phyloP scores from a whole-genome alignment of 2,888 invertebrate genomes.

The Resseliella maxima region DNA sequence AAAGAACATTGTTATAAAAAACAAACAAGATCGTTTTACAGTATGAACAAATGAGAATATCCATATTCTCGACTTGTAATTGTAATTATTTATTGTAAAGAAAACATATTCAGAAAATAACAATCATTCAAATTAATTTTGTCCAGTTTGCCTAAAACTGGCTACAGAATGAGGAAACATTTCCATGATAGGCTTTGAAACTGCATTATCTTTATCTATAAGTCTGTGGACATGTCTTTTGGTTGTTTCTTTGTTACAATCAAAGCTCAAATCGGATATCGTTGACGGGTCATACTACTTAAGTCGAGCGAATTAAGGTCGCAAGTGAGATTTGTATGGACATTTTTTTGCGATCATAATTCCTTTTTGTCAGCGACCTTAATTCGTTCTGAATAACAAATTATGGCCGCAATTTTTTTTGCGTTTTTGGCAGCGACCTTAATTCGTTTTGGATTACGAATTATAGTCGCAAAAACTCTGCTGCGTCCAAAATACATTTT shows the following conservation, averaged over 20 bases:
- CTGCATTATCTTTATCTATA: slow-evolving; percentile 30
- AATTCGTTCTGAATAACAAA: no score
- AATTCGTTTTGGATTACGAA: no score
- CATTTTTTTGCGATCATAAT: no score
- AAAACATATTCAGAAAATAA: slow-evolving; percentile 43
- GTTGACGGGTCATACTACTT: no score
- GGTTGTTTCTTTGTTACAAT: slow-evolving; percentile 40
- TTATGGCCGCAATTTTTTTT: no score
- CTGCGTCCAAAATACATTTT: no score
- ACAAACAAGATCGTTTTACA: slow-evolving; percentile 41
- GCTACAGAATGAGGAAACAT: slow-evolving; percentile 47
- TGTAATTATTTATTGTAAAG: slow-evolving; percentile 32
- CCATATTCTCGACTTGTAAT: slow-evolving; percentile 34
- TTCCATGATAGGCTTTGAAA: slow-evolving; percentile 37
- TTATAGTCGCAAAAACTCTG: no score
- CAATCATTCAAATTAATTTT: slow-evolving; percentile 35
- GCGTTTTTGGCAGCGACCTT: no score
- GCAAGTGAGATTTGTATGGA: no score
- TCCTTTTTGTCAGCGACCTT: no score
- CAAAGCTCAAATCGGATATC: slow-evolving; percentile 35
- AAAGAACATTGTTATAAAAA: slow-evolving; percentile 43
- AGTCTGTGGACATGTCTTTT: slow-evolving; percentile 31
- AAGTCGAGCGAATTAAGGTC: no score
- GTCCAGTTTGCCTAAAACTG: slow-evolving; percentile 36
- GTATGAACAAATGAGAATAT: slow-evolving; percentile 47